Evolutionary conservation across 2,888 invertebrate species (phyloP).

Genomic region (Pachydiplax longipennis): DNA sequence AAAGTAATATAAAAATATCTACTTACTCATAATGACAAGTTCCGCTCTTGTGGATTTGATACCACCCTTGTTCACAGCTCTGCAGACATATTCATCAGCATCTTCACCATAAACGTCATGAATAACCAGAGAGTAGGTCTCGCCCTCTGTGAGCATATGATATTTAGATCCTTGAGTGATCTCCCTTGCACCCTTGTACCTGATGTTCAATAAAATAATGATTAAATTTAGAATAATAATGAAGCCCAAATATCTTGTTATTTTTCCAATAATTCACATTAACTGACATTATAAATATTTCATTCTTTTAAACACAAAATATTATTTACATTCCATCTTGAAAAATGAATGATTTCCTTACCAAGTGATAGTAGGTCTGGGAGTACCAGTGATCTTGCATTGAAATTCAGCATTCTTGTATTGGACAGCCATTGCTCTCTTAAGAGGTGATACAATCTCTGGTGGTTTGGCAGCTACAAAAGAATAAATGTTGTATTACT

Average conservation of each 20-base stretch:
- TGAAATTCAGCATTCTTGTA: slow-evolving; percentile 94
- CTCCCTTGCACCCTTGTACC: slow-evolving; percentile 96
- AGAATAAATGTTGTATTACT: not conserved
- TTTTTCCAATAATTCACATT: not conserved
- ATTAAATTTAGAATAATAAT: not conserved
- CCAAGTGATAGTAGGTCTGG: slow-evolving; percentile 91
- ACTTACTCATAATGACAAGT: slow-evolving; percentile 93
- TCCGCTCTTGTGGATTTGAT: slow-evolving; percentile 95
- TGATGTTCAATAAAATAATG: slow-evolving; percentile 51
- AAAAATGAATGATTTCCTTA: slow-evolving; percentile 52
- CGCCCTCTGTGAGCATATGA: slow-evolving; percentile 91
- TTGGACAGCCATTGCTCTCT: slow-evolving; percentile 88
- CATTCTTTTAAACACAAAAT: too few relatives aligned
- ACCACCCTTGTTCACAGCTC: slow-evolving; percentile 94
- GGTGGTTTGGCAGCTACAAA: slow-evolving; percentile 82
- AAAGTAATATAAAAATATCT: not conserved
- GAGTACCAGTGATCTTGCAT: slow-evolving; percentile 88
- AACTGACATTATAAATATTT: not conserved
- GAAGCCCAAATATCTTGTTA: not conserved
- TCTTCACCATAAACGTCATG: slow-evolving; percentile 97
- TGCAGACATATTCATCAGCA: slow-evolving; percentile 96
- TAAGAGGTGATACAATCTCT: slow-evolving; percentile 84
- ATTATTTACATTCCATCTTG: too few relatives aligned
- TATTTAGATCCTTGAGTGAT: slow-evolving; percentile 91
- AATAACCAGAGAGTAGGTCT: slow-evolving; percentile 84